phyloP scores from a whole-genome alignment of 1,140 invertebrate genomes.

The Anoplophora glabripennis region DNA sequence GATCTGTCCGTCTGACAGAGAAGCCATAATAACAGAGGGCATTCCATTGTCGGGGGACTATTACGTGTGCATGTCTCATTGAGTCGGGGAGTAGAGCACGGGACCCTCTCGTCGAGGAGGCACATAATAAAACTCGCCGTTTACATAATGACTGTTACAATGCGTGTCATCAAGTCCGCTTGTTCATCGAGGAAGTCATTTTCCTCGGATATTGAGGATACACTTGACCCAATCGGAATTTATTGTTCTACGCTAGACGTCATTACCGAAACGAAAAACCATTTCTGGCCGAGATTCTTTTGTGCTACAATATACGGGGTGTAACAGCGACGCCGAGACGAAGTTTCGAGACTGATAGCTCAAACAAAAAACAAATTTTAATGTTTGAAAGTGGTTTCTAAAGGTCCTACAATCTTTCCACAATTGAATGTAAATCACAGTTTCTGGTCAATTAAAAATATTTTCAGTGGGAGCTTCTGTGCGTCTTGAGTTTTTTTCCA shows the following conservation, averaged over 20 bases:
- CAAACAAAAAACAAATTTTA: too few species aligned
- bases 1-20: conserved; percentile 13
- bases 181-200: conserved; percentile 46
- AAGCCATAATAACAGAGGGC: conserved; percentile 11
- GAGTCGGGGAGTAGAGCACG: conserved; percentile 8
- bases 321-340: too few species aligned
- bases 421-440: too few species aligned
- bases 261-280: conserved; percentile 8
- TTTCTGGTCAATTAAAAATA: too few species aligned
- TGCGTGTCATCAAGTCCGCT: conserved; percentile 44
- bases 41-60: conserved; percentile 4
- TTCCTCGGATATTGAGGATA: conserved; percentile 38
- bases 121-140: conserved; percentile 41
- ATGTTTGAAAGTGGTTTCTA: too few species aligned
- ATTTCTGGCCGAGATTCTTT: too few species aligned
- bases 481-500: too few species aligned
- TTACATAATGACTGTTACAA: conserved; percentile 47
- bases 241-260: conserved; percentile 29
- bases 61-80: conserved; percentile 21
- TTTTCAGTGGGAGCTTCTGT: too few species aligned
- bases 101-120: conserved; percentile 13
- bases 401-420: too few species aligned
- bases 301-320: too few species aligned
- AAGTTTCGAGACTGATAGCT: too few species aligned
- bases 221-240: conserved; percentile 41